Evolutionary conservation across 2,113 vertebrate genomes (phyloP).

Genomic region (Turdus rufiventris): DNA sequence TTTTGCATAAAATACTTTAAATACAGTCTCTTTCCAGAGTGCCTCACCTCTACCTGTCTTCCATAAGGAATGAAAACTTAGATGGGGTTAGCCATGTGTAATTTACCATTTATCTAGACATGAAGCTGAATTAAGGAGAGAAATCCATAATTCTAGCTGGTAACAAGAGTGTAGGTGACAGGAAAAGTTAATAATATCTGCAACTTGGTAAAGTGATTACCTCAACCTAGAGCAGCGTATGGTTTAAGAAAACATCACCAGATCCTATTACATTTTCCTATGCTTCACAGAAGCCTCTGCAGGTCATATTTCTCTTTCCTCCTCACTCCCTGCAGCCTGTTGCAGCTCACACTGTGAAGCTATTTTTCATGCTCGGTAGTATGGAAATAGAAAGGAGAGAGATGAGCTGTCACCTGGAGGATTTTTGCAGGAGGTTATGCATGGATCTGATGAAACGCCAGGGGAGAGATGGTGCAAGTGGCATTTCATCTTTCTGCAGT

Average conservation of each 20-base stretch:
- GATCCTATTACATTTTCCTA: neutral
- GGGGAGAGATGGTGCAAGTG: neutral
- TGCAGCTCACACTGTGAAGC: neutral
- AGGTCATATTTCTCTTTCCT: neutral
- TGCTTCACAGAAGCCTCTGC: neutral
- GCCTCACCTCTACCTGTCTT: neutral
- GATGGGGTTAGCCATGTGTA: neutral
- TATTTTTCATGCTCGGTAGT: neutral
- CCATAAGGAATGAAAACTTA: neutral
- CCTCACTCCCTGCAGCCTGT: neutral
- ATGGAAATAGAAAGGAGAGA: neutral
- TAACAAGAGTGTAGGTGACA: neutral
- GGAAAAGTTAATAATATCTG: neutral
- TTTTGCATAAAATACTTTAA: neutral
- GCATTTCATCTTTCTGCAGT: neutral
- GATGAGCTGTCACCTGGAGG: neutral
- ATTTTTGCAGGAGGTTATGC: rapidly evolving
- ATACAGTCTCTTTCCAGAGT: neutral
- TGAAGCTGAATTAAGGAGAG: neutral
- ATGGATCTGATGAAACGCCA: neutral
- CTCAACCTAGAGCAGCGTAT: rapidly evolving
- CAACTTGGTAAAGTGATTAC: neutral
- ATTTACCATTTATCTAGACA: neutral
- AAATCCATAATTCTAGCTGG: neutral
- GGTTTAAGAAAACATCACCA: neutral